These are phyloP conservation scores for Cyrtorhinus lividipennis DNA, from an alignment of 1,140 invertebrate genomes.

Conservation along the genomic window DNA sequence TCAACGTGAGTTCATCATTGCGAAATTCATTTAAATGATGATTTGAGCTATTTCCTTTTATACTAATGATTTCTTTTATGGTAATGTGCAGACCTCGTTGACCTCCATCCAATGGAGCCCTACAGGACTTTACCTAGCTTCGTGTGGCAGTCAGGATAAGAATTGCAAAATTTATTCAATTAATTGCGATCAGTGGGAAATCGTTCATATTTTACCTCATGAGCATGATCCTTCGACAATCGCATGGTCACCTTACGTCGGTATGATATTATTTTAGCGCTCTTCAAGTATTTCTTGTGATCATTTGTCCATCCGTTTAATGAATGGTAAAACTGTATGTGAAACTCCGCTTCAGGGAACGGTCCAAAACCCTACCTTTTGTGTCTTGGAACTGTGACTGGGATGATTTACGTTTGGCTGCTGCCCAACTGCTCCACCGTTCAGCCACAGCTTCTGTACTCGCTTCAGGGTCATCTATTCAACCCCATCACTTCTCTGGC, in stretches of 20 bases:
- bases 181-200: slow-evolving; percentile 29
- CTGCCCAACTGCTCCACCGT: slow-evolving; percentile 30
- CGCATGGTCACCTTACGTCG: slow-evolving; percentile 35
- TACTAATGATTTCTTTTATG: too few species aligned
- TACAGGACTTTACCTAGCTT: slow-evolving; percentile 36
- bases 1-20: slow-evolving; percentile 32
- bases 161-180: slow-evolving; percentile 36
- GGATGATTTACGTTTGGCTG: slow-evolving; percentile 38
- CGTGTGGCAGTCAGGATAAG: slow-evolving; percentile 33
- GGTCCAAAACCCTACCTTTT: slow-evolving; percentile 29
- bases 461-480: slow-evolving; percentile 38
- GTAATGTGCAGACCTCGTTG: too few species aligned
- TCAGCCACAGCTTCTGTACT: slow-evolving; percentile 29
- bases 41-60: too few species aligned
- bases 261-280: slow-evolving; percentile 22
- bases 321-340: too few species aligned
- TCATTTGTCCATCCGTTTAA: too few species aligned
- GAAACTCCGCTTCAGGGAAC: slow-evolving; percentile 25
- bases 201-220: slow-evolving; percentile 31
- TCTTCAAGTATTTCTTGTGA: too few species aligned
- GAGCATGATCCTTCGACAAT: slow-evolving; percentile 31
- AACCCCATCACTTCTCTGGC: slow-evolving; percentile 36
- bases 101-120: slow-evolving; percentile 39
- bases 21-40: neutral
- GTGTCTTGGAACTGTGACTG: slow-evolving; percentile 36